phyloP scores from a whole-genome alignment of 2,113 vertebrate genomes.

The Panurus biarmicus region DNA sequence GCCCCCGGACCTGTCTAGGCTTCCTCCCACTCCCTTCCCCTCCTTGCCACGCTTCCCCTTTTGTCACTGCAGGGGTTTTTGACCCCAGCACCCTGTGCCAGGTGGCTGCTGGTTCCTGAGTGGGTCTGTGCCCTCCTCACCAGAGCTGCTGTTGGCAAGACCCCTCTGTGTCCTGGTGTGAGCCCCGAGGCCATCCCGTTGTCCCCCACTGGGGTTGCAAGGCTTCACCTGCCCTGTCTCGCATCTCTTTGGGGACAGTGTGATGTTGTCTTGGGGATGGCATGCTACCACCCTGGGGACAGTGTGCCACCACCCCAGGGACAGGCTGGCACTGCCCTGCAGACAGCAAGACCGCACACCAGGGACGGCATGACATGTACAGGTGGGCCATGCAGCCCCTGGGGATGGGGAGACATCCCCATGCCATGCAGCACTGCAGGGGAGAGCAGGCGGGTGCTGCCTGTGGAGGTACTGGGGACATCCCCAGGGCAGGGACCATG shows the following conservation, averaged over 20 bases:
- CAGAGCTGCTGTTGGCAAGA: accelerated
- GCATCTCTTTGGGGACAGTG: neutral
- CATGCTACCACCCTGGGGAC: accelerated
- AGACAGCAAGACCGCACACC: accelerated
- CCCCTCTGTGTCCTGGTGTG: neutral
- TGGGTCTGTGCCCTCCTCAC: neutral
- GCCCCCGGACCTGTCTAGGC: neutral
- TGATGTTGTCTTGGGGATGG: too few relatives aligned
- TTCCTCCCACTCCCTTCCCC: slow-evolving; percentile 24
- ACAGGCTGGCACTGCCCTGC: neutral
- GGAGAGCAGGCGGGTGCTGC: neutral
- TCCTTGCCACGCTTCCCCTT: neutral
- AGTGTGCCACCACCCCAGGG: neutral
- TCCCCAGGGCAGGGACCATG: accelerated
- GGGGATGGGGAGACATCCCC: neutral
- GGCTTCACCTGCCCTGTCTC: neutral
- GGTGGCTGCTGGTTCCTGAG: neutral
- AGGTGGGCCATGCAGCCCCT: neutral
- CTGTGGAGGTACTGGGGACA: neutral
- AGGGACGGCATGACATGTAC: neutral
- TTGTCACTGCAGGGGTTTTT: neutral
- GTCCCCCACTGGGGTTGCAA: accelerated
- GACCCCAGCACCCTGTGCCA: accelerated
- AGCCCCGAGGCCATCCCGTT: accelerated
- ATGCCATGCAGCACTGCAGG: accelerated